Evolutionary conservation across 2,797 vertebrate species (phyloP).

Genomic region (Chaunax sp.): DNA sequence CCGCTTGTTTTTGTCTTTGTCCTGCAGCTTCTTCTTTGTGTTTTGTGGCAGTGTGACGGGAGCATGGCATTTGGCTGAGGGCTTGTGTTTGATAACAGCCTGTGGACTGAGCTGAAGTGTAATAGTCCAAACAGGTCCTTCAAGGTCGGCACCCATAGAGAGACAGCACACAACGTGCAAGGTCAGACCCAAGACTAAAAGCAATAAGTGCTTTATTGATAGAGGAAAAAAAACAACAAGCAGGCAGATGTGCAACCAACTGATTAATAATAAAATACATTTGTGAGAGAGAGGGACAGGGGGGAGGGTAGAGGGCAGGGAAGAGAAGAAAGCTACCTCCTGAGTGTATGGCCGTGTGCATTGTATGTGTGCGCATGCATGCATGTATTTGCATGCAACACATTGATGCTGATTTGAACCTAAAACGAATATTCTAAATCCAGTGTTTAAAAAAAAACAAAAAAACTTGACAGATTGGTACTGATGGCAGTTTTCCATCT

Average conservation of each 20-base stretch:
- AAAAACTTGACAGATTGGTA: slow-evolving; percentile 71
- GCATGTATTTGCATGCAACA: too few species aligned
- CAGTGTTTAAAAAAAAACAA: slow-evolving; percentile 73
- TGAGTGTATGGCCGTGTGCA: slow-evolving; percentile 35
- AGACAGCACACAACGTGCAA: slow-evolving; percentile 84
- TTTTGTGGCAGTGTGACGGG: slow-evolving; percentile 65
- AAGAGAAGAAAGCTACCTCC: slow-evolving; percentile 45
- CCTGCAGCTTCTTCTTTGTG: slow-evolving; percentile 70
- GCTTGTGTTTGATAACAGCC: slow-evolving; percentile 74
- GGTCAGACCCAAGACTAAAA: slow-evolving; percentile 91
- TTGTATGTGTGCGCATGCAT: slow-evolving; percentile 30
- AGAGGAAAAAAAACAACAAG: slow-evolving; percentile 77
- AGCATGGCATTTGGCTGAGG: slow-evolving; percentile 79
- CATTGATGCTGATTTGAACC: slow-evolving; percentile 77
- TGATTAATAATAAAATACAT: slow-evolving; percentile 87
- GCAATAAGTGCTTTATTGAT: slow-evolving; percentile 96
- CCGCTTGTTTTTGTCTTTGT: slow-evolving; percentile 60
- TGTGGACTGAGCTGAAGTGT: slow-evolving; percentile 66
- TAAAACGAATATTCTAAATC: slow-evolving; percentile 69
- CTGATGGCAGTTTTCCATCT: slow-evolving; percentile 62
- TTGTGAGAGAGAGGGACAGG: slow-evolving; percentile 62
- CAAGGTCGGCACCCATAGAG: slow-evolving; percentile 85
- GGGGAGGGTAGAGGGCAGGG: slow-evolving; percentile 24
- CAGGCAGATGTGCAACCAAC: slow-evolving; percentile 81
- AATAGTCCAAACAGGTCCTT: slow-evolving; percentile 83